A percentile compares a stretch with the other conserved stretches of the same genome.
These are phyloP conservation scores for Gnatocerus cornutus DNA, from an alignment of 2,888 invertebrate species.

Conservation along the genomic window DNA sequence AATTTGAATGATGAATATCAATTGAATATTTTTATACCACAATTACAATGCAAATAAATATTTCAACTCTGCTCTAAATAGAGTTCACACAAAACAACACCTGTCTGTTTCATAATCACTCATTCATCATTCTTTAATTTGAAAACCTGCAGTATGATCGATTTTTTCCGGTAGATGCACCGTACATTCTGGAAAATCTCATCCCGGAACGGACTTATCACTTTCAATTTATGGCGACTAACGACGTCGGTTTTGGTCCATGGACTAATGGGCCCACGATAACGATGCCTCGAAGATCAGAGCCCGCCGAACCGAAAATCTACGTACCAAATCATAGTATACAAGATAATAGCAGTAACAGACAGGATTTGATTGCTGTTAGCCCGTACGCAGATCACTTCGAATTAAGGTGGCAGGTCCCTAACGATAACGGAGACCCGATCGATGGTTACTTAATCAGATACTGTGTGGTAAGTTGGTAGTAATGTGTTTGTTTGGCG, in stretches of 20 bases:
- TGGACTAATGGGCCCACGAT: slow-evolving; percentile 74
- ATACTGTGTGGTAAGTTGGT: slow-evolving; percentile 83
- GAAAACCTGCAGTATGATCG: neutral
- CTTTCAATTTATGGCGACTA: slow-evolving; percentile 89
- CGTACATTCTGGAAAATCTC: slow-evolving; percentile 87
- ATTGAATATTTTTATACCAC: no score
- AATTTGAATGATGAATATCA: no score
- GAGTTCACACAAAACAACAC: no score
- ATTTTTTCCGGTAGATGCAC: slow-evolving; percentile 74
- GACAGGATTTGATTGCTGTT: slow-evolving; percentile 72
- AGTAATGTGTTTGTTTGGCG: no score
- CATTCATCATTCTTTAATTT: no score
- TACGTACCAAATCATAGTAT: slow-evolving; percentile 69
- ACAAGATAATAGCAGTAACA: slow-evolving; percentile 68
- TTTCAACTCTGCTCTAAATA: no score
- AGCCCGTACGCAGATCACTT: slow-evolving; percentile 85
- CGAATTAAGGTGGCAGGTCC: slow-evolving; percentile 88
- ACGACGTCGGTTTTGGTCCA: slow-evolving; percentile 86
- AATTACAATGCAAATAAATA: no score
- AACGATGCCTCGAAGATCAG: slow-evolving; percentile 84
- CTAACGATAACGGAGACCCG: slow-evolving; percentile 91
- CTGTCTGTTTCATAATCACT: no score
- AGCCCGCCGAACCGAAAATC: slow-evolving; percentile 83
- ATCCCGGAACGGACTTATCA: slow-evolving; percentile 84
- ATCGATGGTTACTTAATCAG: slow-evolving; percentile 88